Evolutionary conservation across 2,797 vertebrate genomes (phyloP).

Genomic region (Vespertilio murinus): DNA sequence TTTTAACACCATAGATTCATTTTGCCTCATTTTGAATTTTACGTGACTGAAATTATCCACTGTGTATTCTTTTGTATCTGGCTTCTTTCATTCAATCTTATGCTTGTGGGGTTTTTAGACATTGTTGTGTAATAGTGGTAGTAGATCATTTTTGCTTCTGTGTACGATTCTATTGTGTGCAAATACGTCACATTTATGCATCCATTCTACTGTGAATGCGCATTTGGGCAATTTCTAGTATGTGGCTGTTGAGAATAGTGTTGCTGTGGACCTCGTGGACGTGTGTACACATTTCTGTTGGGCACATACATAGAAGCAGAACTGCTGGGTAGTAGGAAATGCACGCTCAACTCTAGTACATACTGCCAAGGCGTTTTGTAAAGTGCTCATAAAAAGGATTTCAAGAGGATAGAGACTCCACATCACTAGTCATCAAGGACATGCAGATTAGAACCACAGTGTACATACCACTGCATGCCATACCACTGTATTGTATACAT

Average conservation of each 20-base stretch:
- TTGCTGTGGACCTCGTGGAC: not conserved
- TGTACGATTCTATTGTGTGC: not conserved
- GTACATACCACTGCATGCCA: too few species aligned
- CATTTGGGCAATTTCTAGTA: not conserved
- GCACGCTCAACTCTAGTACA: not conserved
- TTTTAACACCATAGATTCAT: not conserved
- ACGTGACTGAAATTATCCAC: not conserved
- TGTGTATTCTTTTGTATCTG: not conserved
- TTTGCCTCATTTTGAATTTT: slow-evolving; percentile 1
- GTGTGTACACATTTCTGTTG: not conserved
- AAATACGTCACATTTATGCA: not conserved
- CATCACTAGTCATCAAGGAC: not conserved
- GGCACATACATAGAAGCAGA: not conserved
- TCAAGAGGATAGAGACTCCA: not conserved
- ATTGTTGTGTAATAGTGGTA: not conserved
- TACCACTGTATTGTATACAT: too few species aligned
- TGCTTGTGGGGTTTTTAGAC: not conserved
- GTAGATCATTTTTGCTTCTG: not conserved
- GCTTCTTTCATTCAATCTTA: not conserved
- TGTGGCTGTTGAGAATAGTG: not conserved
- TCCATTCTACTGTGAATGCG: not conserved
- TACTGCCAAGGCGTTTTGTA: not conserved
- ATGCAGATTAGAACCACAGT: not conserved
- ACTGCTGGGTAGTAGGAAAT: not conserved
- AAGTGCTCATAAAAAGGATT: slow-evolving; percentile 4